These are phyloP conservation scores for Euglossa dilemma DNA, from an alignment of 1,140 invertebrate species.

Conservation along the genomic window DNA sequence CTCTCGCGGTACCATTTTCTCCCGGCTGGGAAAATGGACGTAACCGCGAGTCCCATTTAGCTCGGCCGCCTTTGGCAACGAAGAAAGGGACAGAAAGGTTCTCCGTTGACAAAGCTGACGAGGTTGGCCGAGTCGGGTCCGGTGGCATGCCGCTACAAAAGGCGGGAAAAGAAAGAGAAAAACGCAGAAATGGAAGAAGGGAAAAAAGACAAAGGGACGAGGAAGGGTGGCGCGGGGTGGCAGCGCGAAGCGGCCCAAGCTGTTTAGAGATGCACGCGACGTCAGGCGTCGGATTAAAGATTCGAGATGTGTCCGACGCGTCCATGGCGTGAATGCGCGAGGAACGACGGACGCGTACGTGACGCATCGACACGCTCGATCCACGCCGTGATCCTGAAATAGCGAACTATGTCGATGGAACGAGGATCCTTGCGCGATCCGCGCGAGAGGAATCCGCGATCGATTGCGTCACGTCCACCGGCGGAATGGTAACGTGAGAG, in stretches of 20 bases:
- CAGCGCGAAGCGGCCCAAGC: slow-evolving; percentile 48
- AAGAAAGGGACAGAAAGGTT: slow-evolving; percentile 3
- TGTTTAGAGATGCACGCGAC: slow-evolving; percentile 75
- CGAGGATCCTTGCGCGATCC: slow-evolving; percentile 36
- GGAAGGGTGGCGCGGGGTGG: slow-evolving; percentile 19
- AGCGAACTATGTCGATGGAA: slow-evolving; percentile 23
- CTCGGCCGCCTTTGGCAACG: background rate
- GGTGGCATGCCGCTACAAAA: slow-evolving; percentile 28
- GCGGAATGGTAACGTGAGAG: slow-evolving; percentile 15
- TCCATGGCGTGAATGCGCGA: slow-evolving; percentile 71
- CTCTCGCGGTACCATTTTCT: too few species aligned
- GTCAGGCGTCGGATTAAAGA: slow-evolving; percentile 77
- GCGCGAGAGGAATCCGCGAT: slow-evolving; percentile 8
- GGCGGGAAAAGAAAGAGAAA: slow-evolving; percentile 40
- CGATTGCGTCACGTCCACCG: slow-evolving; percentile 27
- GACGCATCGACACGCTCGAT: slow-evolving; percentile 35
- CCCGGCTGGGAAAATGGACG: background rate
- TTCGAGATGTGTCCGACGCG: slow-evolving; percentile 74
- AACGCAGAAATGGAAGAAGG: slow-evolving; percentile 45
- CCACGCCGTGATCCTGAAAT: slow-evolving; percentile 28
- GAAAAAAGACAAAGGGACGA: slow-evolving; percentile 23
- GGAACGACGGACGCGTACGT: slow-evolving; percentile 49
- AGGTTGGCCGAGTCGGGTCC: slow-evolving; percentile 23
- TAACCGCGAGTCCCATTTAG: background rate
- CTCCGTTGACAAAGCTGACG: slow-evolving; percentile 33